phyloP scores from a whole-genome alignment of 2,797 vertebrate genomes.

The Cichlasoma orientale region DNA sequence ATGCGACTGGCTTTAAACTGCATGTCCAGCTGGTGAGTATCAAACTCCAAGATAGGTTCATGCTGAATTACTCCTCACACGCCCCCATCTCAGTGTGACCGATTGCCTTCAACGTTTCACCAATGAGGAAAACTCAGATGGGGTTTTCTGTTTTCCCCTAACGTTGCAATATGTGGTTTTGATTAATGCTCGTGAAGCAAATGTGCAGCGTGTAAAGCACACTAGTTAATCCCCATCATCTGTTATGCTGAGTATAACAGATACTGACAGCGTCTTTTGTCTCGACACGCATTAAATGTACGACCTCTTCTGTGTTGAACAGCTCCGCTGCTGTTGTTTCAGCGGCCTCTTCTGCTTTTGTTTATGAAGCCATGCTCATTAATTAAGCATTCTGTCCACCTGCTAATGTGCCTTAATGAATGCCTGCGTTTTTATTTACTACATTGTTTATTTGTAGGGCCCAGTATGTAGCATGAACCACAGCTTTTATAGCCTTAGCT shows the following conservation, averaged over 20 bases:
- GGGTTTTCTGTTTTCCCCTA: not conserved
- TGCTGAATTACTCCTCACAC: conserved; percentile 12
- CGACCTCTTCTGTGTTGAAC: not conserved
- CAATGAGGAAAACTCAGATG: conserved; percentile 1
- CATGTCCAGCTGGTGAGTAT: not conserved
- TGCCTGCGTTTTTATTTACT: not conserved
- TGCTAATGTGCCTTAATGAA: not conserved
- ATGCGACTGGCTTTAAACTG: accelerated
- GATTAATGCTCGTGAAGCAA: conserved; percentile 46
- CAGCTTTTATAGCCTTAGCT: not conserved
- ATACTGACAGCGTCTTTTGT: conserved; percentile 17
- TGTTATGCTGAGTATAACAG: conserved; percentile 26
- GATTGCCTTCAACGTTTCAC: conserved; percentile 24
- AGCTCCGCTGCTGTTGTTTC: not conserved
- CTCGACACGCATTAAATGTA: conserved; percentile 3
- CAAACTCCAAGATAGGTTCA: not conserved
- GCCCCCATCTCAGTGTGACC: conserved; percentile 24
- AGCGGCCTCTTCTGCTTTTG: not conserved
- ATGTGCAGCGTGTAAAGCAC: conserved; percentile 18
- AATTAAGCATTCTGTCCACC: not conserved
- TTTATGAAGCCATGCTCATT: not conserved
- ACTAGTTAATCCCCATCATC: conserved; percentile 42
- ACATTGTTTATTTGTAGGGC: not conserved
- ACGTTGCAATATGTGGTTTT: conserved; percentile 20
- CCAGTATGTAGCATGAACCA: not conserved